Evolutionary conservation across 2,888 invertebrate species (phyloP), one percentile per base, ranked within the genome.

Genomic region (Trilocha varians): DNA sequence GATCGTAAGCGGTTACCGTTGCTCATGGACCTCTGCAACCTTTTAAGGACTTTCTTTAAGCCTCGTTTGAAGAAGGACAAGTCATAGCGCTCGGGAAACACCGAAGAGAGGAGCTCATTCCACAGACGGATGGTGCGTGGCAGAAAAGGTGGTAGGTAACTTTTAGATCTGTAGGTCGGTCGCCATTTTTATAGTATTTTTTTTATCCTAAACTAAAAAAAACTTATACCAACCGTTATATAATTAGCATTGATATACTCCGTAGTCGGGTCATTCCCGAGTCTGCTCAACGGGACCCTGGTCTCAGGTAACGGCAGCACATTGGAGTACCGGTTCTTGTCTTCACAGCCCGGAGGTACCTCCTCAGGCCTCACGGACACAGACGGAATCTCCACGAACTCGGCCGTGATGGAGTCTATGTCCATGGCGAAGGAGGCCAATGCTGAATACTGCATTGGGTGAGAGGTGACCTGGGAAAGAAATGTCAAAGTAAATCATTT

Each of bases 181-280:
- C n/a, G n/a, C n/a, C n/a, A n/a, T n/a, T n/a, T n/a, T n/a, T n/a
- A n/a, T n/a, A n/a, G n/a, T n/a, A n/a, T n/a, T n/a, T n/a, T n/a
- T 37, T 32, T 8, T 69, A 65, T 49, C 40, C 18, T 38, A 34
- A 33, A 17, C 34, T 18, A 11, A 35, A 38, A 32, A 34, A 11
- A 14, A 35, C 32, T 14, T 11, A 16, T 9, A 82, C 91, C 90
- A 76, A 97, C 97, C 76, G 93, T 91, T 53, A 97, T 91, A 79
- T 90, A 97, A 78, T 96, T 97, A 48, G 97, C 97, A 67, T 97
- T 98, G 55, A 97, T 97, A 69, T 97, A 98, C 75, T 95, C 95
- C 39, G 93, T 91, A 48, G 91, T 91, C 1, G 92, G 91, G 59
- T 93, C 93, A 46, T 90, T 91, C 43, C 91, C 91, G 44, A 91